Evolutionary conservation across 1,140 invertebrate species (phyloP).

Genomic region (Holotrichia oblita): DNA sequence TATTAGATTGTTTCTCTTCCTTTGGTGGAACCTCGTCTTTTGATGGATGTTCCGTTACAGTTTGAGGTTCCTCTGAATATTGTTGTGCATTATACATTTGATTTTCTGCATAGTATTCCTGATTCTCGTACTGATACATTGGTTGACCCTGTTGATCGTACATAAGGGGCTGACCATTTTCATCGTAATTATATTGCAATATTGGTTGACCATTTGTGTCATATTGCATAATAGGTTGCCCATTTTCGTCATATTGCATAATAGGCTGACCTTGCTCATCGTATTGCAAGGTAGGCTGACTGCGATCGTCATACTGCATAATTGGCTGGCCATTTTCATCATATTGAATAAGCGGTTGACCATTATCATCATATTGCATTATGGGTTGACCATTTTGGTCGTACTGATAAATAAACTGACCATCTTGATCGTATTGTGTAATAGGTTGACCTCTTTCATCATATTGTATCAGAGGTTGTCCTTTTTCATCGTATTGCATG

Average conservation of each 20-base stretch:
- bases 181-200: slow-evolving; percentile 26
- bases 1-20: neutral
- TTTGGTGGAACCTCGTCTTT: neutral
- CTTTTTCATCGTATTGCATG: slow-evolving; percentile 42
- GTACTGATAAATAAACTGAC: slow-evolving; percentile 39
- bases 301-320: slow-evolving; percentile 47
- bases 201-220: slow-evolving; percentile 29
- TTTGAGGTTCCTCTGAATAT: slow-evolving; percentile 45
- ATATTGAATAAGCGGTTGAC: slow-evolving; percentile 48
- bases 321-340: slow-evolving; percentile 49
- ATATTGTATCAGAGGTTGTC: slow-evolving; percentile 43
- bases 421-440: slow-evolving; percentile 42
- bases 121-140: neutral
- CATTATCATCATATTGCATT: slow-evolving; percentile 50
- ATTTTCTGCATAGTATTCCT: slow-evolving; percentile 27
- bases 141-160: too few species aligned
- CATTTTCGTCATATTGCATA: slow-evolving; percentile 41
- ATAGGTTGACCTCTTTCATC: slow-evolving; percentile 36
- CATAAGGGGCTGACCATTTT: slow-evolving; percentile 37
- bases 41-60: neutral
- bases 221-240: slow-evolving; percentile 38
- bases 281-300: slow-evolving; percentile 28
- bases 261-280: slow-evolving; percentile 42
- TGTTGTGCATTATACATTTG: slow-evolving; percentile 43
- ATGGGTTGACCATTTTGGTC: slow-evolving; percentile 43